These are phyloP conservation scores for Matsumurasca onukii DNA, from an alignment of 1,140 invertebrate species.

Conservation along the genomic window DNA sequence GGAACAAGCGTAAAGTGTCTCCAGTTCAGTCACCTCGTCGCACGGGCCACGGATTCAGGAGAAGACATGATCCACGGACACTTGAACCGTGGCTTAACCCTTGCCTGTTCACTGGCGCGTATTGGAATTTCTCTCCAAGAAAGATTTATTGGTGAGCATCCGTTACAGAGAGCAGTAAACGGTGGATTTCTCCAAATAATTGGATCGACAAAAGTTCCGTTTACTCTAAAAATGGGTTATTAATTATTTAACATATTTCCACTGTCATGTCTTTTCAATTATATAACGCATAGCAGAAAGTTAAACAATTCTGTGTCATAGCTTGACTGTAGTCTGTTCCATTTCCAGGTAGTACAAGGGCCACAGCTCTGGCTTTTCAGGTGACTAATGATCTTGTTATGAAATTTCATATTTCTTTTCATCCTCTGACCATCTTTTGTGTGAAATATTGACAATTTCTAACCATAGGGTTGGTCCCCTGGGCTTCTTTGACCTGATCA, in stretches of 20 bases:
- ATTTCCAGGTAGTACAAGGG: neutral
- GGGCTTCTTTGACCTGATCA: neutral
- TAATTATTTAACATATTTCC: too few species aligned
- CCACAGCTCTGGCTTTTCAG: too few species aligned
- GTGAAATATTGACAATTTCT: neutral
- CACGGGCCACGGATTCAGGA: neutral
- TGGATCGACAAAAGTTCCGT: too few species aligned
- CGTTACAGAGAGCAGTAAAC: too few species aligned
- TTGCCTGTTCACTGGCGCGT: neutral
- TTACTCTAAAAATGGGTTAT: too few species aligned
- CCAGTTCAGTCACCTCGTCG: slow-evolving; percentile 9
- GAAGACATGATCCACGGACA: neutral
- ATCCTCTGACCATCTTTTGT: slow-evolving; percentile 27
- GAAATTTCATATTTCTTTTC: slow-evolving; percentile 22
- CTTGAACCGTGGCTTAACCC: too few species aligned
- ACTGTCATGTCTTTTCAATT: too few species aligned
- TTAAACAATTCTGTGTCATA: too few species aligned
- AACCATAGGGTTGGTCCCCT: neutral
- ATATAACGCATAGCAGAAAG: too few species aligned
- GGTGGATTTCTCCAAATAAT: too few species aligned
- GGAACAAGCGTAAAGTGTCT: slow-evolving; percentile 3
- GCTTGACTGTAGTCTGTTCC: too few species aligned
- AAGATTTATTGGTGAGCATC: too few species aligned
- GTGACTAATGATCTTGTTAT: slow-evolving; percentile 22
- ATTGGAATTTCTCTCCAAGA: neutral